Conservation (phyloP, 2,113 vertebrate species). For the Vombatus ursinus region DNA sequence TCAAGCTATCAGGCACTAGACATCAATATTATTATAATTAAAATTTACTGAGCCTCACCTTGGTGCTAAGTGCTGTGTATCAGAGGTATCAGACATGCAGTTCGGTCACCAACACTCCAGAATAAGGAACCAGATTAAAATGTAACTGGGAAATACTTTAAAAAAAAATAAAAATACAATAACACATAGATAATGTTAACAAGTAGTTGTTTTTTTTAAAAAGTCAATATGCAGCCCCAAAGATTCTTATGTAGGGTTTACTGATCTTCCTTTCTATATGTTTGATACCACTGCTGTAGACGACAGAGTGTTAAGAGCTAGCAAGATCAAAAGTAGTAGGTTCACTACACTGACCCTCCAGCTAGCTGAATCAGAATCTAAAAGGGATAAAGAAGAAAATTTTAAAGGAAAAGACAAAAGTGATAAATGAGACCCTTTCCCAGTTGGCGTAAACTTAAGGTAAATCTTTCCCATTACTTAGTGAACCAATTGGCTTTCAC, state of each 20-base stretch:
- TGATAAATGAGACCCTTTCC: slow-evolving; percentile 40
- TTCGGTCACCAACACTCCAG: neutral
- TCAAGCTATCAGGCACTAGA: neutral
- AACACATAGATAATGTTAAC: neutral
- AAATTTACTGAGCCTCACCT: neutral
- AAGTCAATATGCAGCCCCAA: neutral
- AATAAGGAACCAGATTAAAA: neutral
- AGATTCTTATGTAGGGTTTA: neutral
- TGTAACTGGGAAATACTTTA: neutral
- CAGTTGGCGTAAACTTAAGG: neutral
- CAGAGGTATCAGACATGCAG: neutral
- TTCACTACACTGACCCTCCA: neutral
- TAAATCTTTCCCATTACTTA: neutral
- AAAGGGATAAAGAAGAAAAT: neutral
- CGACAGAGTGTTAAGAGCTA: neutral
- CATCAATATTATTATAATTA: neutral
- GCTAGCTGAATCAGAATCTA: no score
- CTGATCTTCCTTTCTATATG: neutral
- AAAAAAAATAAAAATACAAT: neutral
- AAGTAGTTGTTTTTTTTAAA: neutral
- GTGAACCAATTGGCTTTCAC: neutral
- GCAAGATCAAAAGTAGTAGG: neutral
- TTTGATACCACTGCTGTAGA: neutral
- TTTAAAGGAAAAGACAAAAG: neutral
- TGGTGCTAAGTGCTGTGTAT: neutral